Evolutionary conservation across 2,888 invertebrate genomes (phyloP).

Genomic region (Eupithecia dodoneata): DNA sequence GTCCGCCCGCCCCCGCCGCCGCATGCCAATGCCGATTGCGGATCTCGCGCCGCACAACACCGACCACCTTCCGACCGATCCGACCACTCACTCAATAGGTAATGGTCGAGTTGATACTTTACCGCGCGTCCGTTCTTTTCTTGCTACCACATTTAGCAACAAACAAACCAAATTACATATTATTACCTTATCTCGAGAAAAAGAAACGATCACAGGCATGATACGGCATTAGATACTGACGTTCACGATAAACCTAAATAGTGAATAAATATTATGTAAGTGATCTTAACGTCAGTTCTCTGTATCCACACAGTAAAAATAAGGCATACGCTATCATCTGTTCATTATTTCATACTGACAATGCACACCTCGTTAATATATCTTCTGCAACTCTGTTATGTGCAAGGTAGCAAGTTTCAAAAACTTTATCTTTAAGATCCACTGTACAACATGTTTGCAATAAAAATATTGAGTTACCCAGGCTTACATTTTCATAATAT

Average conservation of each 20-base stretch:
- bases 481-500: not conserved
- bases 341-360: not conserved
- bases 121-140: constrained; percentile 1
- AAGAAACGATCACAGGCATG: constrained; percentile 31
- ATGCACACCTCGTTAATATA: not conserved
- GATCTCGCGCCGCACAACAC: constrained; percentile 55
- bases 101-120: constrained; percentile 16
- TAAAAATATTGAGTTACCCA: not conserved
- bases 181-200: constrained; percentile 29
- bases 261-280: constrained; percentile 14
- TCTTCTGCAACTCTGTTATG: not conserved
- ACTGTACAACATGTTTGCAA: too few relatives aligned
- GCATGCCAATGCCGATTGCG: constrained; percentile 70
- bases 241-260: constrained; percentile 29
- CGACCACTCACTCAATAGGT: constrained; percentile 30
- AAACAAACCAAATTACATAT: constrained; percentile 31
- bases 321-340: not conserved
- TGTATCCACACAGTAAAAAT: not conserved
- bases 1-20: constrained; percentile 76
- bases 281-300: not conserved
- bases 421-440: too few relatives aligned
- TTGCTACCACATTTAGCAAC: constrained; percentile 34
- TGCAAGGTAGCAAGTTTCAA: too few relatives aligned
- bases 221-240: constrained; percentile 15
- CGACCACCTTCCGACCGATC: constrained; percentile 26